Evolutionary conservation across 2,113 vertebrate genomes (phyloP).

Genomic region (Dromaius novaehollandiae): DNA sequence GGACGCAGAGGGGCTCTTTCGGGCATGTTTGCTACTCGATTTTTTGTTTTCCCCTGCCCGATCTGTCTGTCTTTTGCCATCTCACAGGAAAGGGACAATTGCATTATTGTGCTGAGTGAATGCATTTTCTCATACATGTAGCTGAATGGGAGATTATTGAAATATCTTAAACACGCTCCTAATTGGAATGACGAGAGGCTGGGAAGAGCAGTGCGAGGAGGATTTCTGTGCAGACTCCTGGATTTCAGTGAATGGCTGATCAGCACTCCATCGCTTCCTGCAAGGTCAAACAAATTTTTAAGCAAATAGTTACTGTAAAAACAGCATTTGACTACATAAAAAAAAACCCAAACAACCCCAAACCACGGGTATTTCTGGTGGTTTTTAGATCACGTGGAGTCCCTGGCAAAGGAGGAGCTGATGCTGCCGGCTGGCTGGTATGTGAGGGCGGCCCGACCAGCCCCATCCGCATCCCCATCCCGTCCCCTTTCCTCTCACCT

Average conservation of each 20-base stretch:
- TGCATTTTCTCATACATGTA: slow-evolving; percentile 35
- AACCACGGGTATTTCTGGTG: not conserved
- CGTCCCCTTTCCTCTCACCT: not conserved
- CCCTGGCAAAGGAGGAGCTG: not conserved
- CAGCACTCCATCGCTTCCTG: slow-evolving; percentile 4
- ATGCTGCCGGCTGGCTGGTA: not conserved
- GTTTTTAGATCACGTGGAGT: not conserved
- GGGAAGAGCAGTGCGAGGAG: not conserved
- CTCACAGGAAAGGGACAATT: slow-evolving; percentile 46
- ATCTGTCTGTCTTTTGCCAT: not conserved
- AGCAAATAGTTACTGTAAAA: not conserved
- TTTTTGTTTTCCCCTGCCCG: not conserved
- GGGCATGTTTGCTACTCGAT: not conserved
- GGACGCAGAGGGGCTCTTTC: not conserved
- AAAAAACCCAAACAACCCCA: not conserved
- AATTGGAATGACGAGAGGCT: not conserved
- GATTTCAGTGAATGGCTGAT: slow-evolving; percentile 39
- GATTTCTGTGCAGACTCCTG: not conserved
- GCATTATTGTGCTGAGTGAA: slow-evolving; percentile 47
- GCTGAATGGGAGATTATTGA: slow-evolving; percentile 48
- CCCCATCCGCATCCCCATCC: not conserved
- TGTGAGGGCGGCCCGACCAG: not conserved
- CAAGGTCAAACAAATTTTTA: not conserved
- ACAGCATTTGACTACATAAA: not conserved
- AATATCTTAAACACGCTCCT: slow-evolving; percentile 22